Conservation (phyloP, 1,140 invertebrate species). For the Cydia strobilella region DNA sequence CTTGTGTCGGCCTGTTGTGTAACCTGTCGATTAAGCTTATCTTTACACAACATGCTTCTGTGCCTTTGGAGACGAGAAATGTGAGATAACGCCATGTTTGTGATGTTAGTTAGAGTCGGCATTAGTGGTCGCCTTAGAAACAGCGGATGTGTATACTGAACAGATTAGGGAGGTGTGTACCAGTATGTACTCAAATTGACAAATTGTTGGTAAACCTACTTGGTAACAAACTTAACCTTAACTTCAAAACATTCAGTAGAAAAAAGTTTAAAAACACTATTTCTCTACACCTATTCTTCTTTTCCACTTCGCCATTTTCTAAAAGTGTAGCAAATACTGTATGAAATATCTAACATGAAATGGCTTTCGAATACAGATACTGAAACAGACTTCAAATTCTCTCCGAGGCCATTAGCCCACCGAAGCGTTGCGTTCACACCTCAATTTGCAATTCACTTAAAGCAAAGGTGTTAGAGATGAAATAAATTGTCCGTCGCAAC, state of each 20-base stretch:
- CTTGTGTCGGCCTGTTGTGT: conserved; percentile 1
- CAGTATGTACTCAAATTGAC: too few relatives aligned
- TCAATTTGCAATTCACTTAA: conserved; percentile 3
- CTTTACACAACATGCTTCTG: conserved; percentile 18
- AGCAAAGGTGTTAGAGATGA: not conserved
- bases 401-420: conserved; percentile 15
- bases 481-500: not conserved
- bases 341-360: conserved; percentile 16
- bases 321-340: not conserved
- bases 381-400: conserved; percentile 8
- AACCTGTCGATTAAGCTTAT: conserved; percentile 8
- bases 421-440: not conserved
- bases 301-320: not conserved
- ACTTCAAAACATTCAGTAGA: too few relatives aligned
- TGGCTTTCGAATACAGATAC: conserved; percentile 12
- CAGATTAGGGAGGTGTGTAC: not conserved
- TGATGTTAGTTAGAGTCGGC: not conserved
- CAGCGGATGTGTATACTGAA: not conserved
- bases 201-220: too few relatives aligned
- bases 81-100: not conserved
- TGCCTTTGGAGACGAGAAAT: not conserved
- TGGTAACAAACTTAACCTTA: too few relatives aligned
- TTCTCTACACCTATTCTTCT: not conserved
- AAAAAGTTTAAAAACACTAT: too few relatives aligned
- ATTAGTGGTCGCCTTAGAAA: not conserved